phyloP scores from a whole-genome alignment of 1,140 invertebrate species.

The Calliphora vicina region DNA sequence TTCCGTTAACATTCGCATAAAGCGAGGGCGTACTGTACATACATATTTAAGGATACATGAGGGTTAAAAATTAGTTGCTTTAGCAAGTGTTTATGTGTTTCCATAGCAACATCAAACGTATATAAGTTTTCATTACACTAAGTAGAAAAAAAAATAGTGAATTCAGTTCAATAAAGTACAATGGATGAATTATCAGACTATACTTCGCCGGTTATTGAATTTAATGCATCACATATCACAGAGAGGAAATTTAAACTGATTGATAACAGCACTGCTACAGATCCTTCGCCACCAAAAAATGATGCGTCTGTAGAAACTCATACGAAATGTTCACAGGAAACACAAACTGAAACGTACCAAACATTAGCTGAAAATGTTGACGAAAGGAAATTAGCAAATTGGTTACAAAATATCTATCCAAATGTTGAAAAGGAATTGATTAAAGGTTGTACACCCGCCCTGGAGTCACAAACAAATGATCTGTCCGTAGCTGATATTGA shows the following conservation, averaged over 20 bases:
- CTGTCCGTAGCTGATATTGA: constrained; percentile 37
- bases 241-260: constrained; percentile 47
- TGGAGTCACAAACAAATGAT: constrained; percentile 25
- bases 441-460: constrained; percentile 50
- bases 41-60: too few relatives aligned
- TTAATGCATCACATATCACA: constrained; percentile 47
- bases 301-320: constrained; percentile 45
- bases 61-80: too few relatives aligned
- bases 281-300: constrained; percentile 45
- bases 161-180: too few relatives aligned
- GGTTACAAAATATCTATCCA: constrained; percentile 53
- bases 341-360: constrained; percentile 49
- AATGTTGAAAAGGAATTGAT: constrained; percentile 52
- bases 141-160: too few relatives aligned
- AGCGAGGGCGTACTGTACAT: too few relatives aligned
- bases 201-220: constrained; percentile 54
- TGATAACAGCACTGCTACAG: constrained; percentile 55
- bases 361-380: constrained; percentile 39
- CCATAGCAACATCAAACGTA: too few relatives aligned
- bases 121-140: too few relatives aligned
- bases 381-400: constrained; percentile 53
- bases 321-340: constrained; percentile 40
- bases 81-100: too few relatives aligned
- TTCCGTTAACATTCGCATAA: too few relatives aligned
- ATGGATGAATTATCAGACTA: constrained; percentile 61